A percentile compares a stretch with the other conserved stretches of the same genome.
These are phyloP conservation scores for Stomorhina lunata DNA, from an alignment of 2,888 invertebrate species.

Conservation along the genomic window DNA sequence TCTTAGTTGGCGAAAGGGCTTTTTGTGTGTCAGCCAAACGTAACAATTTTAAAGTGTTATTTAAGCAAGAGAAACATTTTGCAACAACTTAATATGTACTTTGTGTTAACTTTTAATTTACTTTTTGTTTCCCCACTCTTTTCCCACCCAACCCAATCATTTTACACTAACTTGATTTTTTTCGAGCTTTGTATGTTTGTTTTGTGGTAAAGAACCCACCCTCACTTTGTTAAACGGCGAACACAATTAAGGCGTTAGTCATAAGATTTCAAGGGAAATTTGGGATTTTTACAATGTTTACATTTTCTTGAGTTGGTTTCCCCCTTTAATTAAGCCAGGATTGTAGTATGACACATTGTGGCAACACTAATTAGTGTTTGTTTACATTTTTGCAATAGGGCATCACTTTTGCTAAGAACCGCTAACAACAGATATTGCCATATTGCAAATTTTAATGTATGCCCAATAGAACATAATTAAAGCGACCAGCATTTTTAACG, in stretches of 20 bases:
- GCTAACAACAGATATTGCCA: too few relatives aligned
- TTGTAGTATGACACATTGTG: too few relatives aligned
- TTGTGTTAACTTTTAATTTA: conserved; percentile 43
- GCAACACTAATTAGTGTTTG: too few relatives aligned
- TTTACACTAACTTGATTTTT: conserved; percentile 34
- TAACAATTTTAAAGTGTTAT: conserved; percentile 36
- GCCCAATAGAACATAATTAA: too few relatives aligned
- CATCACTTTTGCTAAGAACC: too few relatives aligned
- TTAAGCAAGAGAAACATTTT: conserved; percentile 29
- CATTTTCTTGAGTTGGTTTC: too few relatives aligned
- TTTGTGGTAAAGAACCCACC: conserved; percentile 34
- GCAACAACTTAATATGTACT: conserved; percentile 39
- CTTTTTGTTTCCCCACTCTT: background rate
- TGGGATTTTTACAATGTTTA: too few relatives aligned
- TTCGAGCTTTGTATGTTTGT: background rate
- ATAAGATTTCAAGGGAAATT: too few relatives aligned
- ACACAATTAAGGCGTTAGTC: background rate
- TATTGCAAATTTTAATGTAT: too few relatives aligned
- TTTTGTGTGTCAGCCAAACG: conserved; percentile 5
- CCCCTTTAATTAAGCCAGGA: too few relatives aligned
- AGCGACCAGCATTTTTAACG: conserved; percentile 5
- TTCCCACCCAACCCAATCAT: background rate
- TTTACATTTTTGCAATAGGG: too few relatives aligned
- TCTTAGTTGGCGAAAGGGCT: background rate
- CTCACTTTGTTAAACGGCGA: background rate